Conservation (phyloP, 2,113 vertebrate genomes). For the Origma solitaria region DNA sequence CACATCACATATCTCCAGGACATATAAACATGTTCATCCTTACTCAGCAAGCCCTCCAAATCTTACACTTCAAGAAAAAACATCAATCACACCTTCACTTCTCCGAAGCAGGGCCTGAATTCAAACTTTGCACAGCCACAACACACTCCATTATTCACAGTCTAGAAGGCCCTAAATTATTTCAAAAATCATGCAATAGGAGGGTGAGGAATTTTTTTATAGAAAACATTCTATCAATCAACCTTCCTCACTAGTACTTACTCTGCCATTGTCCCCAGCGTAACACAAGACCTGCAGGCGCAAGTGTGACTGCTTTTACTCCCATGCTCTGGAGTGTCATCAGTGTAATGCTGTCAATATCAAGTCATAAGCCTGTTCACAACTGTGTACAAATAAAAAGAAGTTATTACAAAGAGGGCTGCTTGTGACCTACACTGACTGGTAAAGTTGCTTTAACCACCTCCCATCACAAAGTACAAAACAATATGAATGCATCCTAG, state of each 20-base stretch:
- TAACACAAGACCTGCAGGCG: background rate
- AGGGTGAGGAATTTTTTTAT: background rate
- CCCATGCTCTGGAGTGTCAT: background rate
- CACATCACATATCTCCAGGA: background rate
- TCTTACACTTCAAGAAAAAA: background rate
- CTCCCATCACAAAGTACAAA: background rate
- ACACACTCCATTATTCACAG: background rate
- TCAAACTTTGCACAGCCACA: background rate
- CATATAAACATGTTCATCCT: background rate
- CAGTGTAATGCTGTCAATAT: background rate
- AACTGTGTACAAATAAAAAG: background rate
- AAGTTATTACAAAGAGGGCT: background rate
- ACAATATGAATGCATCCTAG: background rate
- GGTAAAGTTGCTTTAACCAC: background rate
- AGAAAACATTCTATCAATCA: background rate
- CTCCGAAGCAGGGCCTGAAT: background rate
- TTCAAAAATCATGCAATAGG: background rate
- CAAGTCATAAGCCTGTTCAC: background rate
- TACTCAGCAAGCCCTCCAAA: background rate
- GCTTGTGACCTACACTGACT: background rate
- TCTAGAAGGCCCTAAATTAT: background rate
- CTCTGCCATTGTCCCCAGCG: background rate
- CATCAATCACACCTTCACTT: background rate
- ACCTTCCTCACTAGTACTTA: background rate
- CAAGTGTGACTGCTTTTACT: background rate